phyloP scores from a whole-genome alignment of 2,113 vertebrate species.

The Eurystomus gularis region DNA sequence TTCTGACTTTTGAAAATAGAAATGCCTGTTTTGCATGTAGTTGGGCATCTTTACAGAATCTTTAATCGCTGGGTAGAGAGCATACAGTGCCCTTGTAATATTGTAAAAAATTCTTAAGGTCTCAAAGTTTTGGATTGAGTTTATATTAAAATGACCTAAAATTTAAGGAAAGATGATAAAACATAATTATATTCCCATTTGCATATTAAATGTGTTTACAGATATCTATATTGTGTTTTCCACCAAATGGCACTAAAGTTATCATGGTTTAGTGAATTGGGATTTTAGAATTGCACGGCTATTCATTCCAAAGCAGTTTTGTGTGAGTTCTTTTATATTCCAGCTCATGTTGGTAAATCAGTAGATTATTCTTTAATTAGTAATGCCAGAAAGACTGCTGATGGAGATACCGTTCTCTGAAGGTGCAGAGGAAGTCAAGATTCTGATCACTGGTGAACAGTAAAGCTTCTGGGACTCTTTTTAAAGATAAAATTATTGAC shows the following conservation, averaged over 20 bases:
- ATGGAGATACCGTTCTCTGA: constrained; percentile 14
- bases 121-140: neutral
- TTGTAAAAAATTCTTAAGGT: neutral
- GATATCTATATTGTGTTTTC: constrained; percentile 30
- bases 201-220: constrained; percentile 10
- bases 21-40: neutral
- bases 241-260: constrained; percentile 63
- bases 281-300: constrained; percentile 53
- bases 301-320: constrained; percentile 58
- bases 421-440: neutral
- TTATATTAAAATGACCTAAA: constrained; percentile 2
- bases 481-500: constrained; percentile 21
- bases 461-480: constrained; percentile 7
- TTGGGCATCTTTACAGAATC: neutral
- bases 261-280: constrained; percentile 23
- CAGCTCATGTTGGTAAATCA: constrained; percentile 3
- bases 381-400: constrained; percentile 6
- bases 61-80: neutral
- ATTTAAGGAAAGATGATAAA: constrained; percentile 22
- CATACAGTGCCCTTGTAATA: neutral
- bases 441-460: neutral
- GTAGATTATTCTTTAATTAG: constrained; percentile 46
- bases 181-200: constrained; percentile 1
- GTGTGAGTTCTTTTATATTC: neutral
- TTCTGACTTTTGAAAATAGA: neutral